A percentile compares a stretch with the other conserved stretches of the same genome.
Conservation (phyloP, 1,140 invertebrate species). For the Agrypnia vestita region DNA sequence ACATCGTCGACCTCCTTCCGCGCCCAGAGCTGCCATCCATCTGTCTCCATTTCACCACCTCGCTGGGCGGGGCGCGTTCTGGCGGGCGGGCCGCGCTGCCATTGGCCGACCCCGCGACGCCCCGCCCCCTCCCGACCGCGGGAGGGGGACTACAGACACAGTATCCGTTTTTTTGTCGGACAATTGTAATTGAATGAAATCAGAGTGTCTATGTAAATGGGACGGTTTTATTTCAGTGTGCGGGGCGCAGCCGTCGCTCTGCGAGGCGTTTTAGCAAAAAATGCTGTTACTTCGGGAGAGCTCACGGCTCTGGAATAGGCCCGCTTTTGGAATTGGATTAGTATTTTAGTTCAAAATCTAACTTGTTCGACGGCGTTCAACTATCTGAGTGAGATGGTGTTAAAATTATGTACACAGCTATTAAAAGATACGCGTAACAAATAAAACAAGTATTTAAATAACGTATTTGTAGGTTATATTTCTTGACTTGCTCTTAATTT, state of each 20-base stretch:
- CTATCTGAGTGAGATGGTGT: too few species aligned
- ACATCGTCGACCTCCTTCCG: conserved; percentile 1
- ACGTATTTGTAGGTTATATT: too few species aligned
- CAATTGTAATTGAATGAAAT: conserved; percentile 16
- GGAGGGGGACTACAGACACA: background rate
- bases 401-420: too few species aligned
- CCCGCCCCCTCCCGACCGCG: conserved; percentile 1
- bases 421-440: too few species aligned
- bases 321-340: too few species aligned
- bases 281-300: too few species aligned
- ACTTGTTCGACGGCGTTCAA: too few species aligned
- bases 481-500: too few species aligned
- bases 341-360: too few species aligned
- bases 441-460: too few species aligned
- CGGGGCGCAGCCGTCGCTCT: background rate
- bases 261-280: background rate
- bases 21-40: background rate
- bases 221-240: conserved; percentile 9
- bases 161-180: background rate
- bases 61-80: conserved; percentile 1
- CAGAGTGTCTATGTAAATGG: background rate
- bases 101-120: background rate
- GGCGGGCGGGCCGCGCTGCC: background rate
- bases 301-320: too few species aligned
- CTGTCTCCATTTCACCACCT: conserved; percentile 20